Evolutionary conservation across 2,113 vertebrate species (phyloP), one percentile per base, ranked within the genome.

Genomic region (Monopterus albus): DNA sequence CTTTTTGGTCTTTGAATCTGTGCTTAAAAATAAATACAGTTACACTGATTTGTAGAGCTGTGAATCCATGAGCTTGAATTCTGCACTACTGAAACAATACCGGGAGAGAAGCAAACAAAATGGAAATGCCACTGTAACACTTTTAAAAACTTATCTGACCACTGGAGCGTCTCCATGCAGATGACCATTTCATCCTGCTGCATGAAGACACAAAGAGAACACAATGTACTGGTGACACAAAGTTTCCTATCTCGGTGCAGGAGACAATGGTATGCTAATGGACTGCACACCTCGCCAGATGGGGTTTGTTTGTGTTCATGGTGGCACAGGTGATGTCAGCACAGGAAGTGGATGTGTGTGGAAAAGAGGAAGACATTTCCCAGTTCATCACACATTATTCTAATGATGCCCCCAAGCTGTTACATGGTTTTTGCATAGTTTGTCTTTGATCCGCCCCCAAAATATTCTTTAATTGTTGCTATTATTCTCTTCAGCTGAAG

Each of bases 221-320:
- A 83, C 17, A 18, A 28, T 62, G 59, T 72, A 40, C 75, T 51
- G 72, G 78, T 83, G 80, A 63, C 59, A 50, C 42, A 70, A 66
- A 71, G 71, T 38, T 88, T 84, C 78, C 80, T 78, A 70, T 69
- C 63, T 67, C 8, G n/a, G 63, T 38, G 60, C 58, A 67, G 47
- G 89, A 84, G 85, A 92, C 75, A 7, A 9, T 21, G 89, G 86
- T 62, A 91, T 88, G 91, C 75, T 91, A 90, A 92, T 92, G 86
- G 87, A 26, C 62, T 28, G 46, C 63, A 59, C 69, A 68, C 74
- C 65, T 56, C 26, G 33, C 51, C 88, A 92, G 85, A 89, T 91
- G 89, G 88, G 56, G 35, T 82, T 78, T 87, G 79, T 90, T 85
- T 90, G 84, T 81, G 71, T 67, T 60, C 12, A 1, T 12, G 20